phyloP scores from a whole-genome alignment of 2,113 vertebrate species.

The Callionymus lyra region DNA sequence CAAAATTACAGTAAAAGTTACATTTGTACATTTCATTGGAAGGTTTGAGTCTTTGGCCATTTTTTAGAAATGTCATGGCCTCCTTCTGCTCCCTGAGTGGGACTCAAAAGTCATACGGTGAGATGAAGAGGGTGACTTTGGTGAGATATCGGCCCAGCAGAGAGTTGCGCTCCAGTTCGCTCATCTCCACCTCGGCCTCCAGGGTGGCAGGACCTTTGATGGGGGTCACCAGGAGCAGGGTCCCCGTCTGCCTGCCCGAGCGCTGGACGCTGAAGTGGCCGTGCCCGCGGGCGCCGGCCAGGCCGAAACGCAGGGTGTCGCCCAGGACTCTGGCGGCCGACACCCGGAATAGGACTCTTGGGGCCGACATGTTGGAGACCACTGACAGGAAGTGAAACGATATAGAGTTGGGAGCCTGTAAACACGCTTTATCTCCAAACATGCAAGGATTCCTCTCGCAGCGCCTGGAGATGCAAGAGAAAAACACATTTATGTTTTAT shows the following conservation, averaged over 20 bases:
- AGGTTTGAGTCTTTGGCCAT: no score
- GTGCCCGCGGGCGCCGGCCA: constrained; percentile 42
- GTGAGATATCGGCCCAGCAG: constrained; percentile 77
- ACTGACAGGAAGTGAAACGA: constrained; percentile 78
- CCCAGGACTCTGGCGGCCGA: constrained; percentile 65
- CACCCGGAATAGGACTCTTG: constrained; percentile 73
- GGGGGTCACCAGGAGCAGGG: constrained; percentile 68
- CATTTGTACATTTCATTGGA: no score
- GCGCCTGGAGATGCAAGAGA: constrained; percentile 57
- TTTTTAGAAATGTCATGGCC: no score
- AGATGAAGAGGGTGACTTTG: constrained; percentile 72
- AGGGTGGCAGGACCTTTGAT: constrained; percentile 60
- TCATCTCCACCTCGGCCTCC: constrained; percentile 80
- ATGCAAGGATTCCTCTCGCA: constrained; percentile 79
- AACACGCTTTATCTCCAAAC: constrained; percentile 63
- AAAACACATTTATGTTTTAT: neutral
- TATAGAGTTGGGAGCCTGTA: constrained; percentile 68
- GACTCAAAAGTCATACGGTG: constrained; percentile 62
- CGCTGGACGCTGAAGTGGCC: constrained; percentile 63
- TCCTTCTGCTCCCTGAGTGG: neutral
- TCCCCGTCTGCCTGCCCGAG: constrained; percentile 61
- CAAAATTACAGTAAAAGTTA: no score
- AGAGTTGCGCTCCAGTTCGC: constrained; percentile 61
- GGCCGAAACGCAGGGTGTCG: constrained; percentile 70
- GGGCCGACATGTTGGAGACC: constrained; percentile 71